A percentile compares a stretch with the other conserved stretches of the same genome.
phyloP scores from a whole-genome alignment of 2,888 invertebrate species.

The Oligia fasciuncula region DNA sequence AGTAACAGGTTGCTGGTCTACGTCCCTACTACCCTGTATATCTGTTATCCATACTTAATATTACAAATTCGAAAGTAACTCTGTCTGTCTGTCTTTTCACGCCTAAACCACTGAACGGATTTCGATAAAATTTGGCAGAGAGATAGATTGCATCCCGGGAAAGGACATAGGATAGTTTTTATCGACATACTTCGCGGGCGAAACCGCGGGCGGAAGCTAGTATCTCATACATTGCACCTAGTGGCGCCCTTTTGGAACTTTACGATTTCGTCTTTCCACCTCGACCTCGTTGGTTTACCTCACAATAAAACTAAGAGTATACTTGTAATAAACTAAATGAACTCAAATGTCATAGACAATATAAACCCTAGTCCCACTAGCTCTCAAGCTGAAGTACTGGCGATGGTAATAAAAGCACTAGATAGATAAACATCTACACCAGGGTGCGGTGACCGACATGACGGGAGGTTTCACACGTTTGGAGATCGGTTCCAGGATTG shows the following conservation, averaged over 20 bases:
- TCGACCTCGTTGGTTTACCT: not conserved
- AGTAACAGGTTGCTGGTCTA: not conserved
- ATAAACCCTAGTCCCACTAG: conserved; percentile 21
- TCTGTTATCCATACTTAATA: too few relatives aligned
- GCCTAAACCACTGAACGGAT: too few relatives aligned
- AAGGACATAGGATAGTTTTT: too few relatives aligned
- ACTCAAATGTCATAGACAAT: conserved; percentile 13
- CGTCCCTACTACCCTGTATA: not conserved
- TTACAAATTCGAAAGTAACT: too few relatives aligned
- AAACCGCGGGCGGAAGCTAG: too few relatives aligned
- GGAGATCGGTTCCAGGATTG: conserved; percentile 49
- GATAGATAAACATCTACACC: conserved; percentile 47
- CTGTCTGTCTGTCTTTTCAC: too few relatives aligned
- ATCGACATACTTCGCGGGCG: too few relatives aligned
- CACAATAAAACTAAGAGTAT: conserved; percentile 14
- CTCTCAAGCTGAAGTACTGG: conserved; percentile 35
- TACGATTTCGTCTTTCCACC: not conserved
- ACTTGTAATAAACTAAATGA: conserved; percentile 39
- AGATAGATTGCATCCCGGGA: too few relatives aligned
- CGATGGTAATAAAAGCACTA: conserved; percentile 33
- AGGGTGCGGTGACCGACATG: conserved; percentile 46
- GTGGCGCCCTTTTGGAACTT: too few relatives aligned
- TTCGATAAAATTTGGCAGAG: too few relatives aligned
- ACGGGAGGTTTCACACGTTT: conserved; percentile 50
- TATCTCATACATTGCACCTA: not conserved